phyloP scores from a whole-genome alignment of 2,797 vertebrate genomes.

The Helarctos malayanus region DNA sequence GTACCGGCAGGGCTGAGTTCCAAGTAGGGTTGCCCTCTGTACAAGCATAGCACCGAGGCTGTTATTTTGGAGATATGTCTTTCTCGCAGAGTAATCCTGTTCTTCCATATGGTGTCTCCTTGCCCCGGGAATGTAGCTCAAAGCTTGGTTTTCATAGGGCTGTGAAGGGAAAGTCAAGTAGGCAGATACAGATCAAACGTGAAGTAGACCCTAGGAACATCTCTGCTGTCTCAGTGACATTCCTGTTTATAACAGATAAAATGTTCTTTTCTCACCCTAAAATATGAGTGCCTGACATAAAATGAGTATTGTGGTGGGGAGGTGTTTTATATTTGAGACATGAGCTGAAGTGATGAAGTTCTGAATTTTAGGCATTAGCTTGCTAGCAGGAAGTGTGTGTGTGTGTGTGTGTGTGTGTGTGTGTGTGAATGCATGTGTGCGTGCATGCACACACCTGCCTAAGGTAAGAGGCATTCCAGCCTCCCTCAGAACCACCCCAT shows the following conservation, averaged over 20 bases:
- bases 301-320: background rate
- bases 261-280: background rate
- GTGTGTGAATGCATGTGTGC: too few relatives aligned
- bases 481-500: background rate
- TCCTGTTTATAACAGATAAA: constrained; percentile 30
- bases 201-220: background rate
- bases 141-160: background rate
- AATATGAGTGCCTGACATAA: constrained; percentile 39
- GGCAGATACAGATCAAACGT: background rate
- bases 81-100: constrained; percentile 40
- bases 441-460: background rate
- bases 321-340: constrained; percentile 49
- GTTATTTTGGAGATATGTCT: constrained; percentile 48
- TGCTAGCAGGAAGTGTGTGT: background rate
- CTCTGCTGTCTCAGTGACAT: constrained; percentile 25
- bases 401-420: background rate
- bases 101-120: background rate
- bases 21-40: background rate
- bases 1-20: constrained; percentile 21
- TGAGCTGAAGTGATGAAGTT: background rate
- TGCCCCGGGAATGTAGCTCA: background rate
- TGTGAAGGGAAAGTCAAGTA: constrained; percentile 39
- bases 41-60: background rate
- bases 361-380: constrained; percentile 40
- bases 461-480: background rate